phyloP scores from a whole-genome alignment of 1,140 invertebrate species.

The Cephus cinctus region DNA sequence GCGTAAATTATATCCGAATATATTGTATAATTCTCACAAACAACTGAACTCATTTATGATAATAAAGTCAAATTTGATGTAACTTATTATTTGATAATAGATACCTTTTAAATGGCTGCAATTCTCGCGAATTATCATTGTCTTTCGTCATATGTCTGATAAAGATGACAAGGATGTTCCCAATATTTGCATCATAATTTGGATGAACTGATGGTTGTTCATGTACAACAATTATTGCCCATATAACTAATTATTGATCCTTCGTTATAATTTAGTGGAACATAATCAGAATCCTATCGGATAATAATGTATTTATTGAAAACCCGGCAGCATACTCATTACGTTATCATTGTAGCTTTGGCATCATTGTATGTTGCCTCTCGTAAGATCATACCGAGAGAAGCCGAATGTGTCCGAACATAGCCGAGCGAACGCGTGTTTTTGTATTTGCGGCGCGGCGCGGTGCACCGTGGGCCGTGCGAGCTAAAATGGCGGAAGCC shows the following conservation, averaged over 20 bases:
- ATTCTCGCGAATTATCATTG: no score
- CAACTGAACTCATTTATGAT: neutral
- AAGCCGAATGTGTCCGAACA: slow-evolving; percentile 17
- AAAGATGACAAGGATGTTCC: no score
- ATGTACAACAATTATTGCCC: no score
- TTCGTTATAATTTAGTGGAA: slow-evolving; percentile 2
- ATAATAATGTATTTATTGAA: neutral
- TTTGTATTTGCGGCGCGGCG: slow-evolving; percentile 40
- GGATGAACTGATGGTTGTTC: no score
- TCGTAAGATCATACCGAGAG: slow-evolving; percentile 22
- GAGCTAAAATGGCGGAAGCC: slow-evolving; percentile 39
- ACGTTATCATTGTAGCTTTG: neutral
- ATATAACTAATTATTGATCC: no score
- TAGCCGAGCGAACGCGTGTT: slow-evolving; percentile 31
- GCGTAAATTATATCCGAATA: neutral
- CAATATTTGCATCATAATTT: no score
- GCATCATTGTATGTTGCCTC: neutral
- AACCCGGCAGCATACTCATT: neutral
- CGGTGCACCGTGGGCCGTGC: slow-evolving; percentile 31
- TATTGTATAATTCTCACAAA: neutral
- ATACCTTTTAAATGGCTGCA: no score
- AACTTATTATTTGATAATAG: no score
- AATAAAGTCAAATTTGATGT: no score
- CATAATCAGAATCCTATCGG: neutral
- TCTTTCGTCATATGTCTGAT: no score